Conservation (phyloP, 2,797 vertebrate species). For the Myripristis jacobus region DNA sequence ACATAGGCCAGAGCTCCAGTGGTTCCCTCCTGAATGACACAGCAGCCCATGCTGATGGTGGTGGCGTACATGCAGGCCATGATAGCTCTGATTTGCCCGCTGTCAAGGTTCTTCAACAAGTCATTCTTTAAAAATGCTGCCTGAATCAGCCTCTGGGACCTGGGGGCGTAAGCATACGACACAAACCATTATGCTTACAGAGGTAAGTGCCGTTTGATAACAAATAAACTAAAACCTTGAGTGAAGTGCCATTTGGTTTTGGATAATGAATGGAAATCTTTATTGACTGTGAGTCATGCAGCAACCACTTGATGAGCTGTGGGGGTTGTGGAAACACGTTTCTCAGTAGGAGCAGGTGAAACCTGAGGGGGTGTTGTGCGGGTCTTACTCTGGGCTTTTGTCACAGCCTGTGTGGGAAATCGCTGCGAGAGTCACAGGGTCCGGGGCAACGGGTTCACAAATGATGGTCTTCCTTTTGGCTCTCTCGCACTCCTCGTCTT, state of each 20-base stretch:
- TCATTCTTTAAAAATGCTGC: conserved; percentile 78
- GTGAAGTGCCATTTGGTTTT: conserved; percentile 5
- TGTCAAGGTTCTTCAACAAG: conserved; percentile 81
- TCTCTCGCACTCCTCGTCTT: conserved; percentile 63
- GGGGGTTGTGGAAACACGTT: conserved; percentile 11
- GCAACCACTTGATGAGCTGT: conserved; percentile 15
- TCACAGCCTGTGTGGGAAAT: conserved; percentile 74
- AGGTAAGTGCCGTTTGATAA: conserved; percentile 15
- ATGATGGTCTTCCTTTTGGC: conserved; percentile 77
- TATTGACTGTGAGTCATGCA: conserved; percentile 18
- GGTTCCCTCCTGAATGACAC: conserved; percentile 80
- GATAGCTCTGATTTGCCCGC: conserved; percentile 76
- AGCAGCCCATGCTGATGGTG: conserved; percentile 74
- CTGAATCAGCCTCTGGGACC: conserved; percentile 79
- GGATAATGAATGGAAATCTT: conserved; percentile 8
- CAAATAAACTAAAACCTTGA: conserved; percentile 19
- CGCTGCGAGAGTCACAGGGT: conserved; percentile 65
- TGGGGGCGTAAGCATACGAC: conserved; percentile 48
- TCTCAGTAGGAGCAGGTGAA: conserved; percentile 19
- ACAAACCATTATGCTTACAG: not conserved
- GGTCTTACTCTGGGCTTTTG: conserved; percentile 82
- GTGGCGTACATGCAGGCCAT: conserved; percentile 75
- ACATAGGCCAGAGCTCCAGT: conserved; percentile 79
- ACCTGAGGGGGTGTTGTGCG: conserved; percentile 37
- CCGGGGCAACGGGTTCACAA: conserved; percentile 75